Evolutionary conservation across 1,140 invertebrate species (phyloP), one percentile per base, ranked within the genome.

Genomic region (Dendrolimus punctatus): DNA sequence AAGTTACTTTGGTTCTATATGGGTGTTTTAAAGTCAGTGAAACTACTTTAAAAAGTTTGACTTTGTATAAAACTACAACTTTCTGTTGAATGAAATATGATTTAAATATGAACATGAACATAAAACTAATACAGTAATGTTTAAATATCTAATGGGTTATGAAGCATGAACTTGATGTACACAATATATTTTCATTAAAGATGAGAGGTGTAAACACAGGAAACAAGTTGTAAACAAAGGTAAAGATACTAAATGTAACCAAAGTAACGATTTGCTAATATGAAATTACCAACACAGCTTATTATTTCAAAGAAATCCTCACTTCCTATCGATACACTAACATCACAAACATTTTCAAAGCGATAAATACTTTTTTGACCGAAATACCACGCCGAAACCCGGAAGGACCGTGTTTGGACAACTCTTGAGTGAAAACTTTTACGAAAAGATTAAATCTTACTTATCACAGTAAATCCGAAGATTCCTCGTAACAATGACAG

Each of bases 151-250:
- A 55, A 39, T 10, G 8, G 10, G 38, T 55, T 51, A 40, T n/a
- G 8, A 49, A 49, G 40, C 40, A 43, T 58, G 10, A 43, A 40
- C 56, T 43, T 55, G 55, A 40, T 39, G 38, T 52, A 53, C 60
- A 52, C 47, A 50, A 62, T 39, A 48, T 48, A 57, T 51, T 60
- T 64, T 68, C 46, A 70, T 66, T 66, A 61, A 66, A 59, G 56
- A 67, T 71, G 71, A 71, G 64, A 56, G 64, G 64, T 65, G 64
- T 70, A 71, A 71, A 71, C 71, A 73, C 73, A 66, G 70, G 72
- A 77, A 80, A 79, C 74, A 73, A 78, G 55, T 73, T 78, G 70
- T 78, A 82, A 82, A 85, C 79, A 78, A 78, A 67, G 64, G 59
- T 58, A 55, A 65, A 64, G 65, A 53, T 73, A 64, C 61, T 73